phyloP scores from a whole-genome alignment of 2,797 vertebrate genomes.

The Melanogrammus aeglefinus region DNA sequence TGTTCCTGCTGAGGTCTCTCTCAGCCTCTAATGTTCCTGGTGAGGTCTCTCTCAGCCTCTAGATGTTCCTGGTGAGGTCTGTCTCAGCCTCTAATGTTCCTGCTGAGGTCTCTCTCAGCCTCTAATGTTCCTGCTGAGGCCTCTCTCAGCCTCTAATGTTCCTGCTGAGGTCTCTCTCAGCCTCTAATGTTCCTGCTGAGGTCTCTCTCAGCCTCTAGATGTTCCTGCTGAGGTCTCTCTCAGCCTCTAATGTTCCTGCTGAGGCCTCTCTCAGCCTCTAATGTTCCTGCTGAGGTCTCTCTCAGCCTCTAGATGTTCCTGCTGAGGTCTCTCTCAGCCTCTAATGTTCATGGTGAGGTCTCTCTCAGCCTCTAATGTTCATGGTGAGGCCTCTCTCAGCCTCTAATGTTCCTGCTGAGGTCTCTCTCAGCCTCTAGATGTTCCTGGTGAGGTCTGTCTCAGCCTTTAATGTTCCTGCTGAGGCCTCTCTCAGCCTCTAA shows the following conservation, averaged over 20 bases:
- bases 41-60: too few species aligned
- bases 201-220: constrained; percentile 38
- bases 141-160: constrained; percentile 11
- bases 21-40: too few species aligned
- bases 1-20: too few species aligned
- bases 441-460: too few species aligned
- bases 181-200: constrained; percentile 43
- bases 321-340: neutral
- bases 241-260: constrained; percentile 20
- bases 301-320: neutral
- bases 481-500: constrained; percentile 34
- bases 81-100: neutral
- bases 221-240: constrained; percentile 23
- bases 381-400: too few species aligned
- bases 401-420: too few species aligned
- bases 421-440: too few species aligned
- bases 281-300: too few species aligned
- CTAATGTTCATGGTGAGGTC: neutral
- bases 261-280: too few species aligned
- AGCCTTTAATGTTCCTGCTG: neutral
- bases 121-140: constrained; percentile 40
- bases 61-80: too few species aligned
- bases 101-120: constrained; percentile 41
- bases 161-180: constrained; percentile 39
- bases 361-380: constrained; percentile 23